These are phyloP conservation scores for Drosophila persimilis DNA, from an alignment of 1,140 invertebrate genomes.

Conservation along the genomic window DNA sequence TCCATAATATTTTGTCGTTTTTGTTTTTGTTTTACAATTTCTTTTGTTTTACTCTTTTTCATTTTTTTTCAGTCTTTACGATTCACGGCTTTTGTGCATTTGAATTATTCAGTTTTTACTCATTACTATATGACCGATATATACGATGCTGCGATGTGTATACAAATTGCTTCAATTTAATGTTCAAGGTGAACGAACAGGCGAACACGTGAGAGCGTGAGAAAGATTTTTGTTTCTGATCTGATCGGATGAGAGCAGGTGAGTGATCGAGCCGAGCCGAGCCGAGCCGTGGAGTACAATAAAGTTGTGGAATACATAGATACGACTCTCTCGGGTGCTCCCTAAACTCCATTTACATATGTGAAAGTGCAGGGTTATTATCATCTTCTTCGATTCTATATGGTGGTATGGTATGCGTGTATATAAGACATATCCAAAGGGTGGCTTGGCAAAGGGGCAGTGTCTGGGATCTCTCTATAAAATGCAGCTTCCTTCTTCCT, in stretches of 20 bases:
- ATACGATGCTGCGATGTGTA: conserved; percentile 41
- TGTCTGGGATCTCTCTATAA: conserved; percentile 31
- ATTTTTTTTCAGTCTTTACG: conserved; percentile 80
- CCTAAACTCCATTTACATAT: conserved; percentile 22
- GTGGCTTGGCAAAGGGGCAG: conserved; percentile 33
- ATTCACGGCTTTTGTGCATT: conserved; percentile 82
- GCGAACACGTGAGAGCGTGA: conserved; percentile 45
- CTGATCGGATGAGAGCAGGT: conserved; percentile 38
- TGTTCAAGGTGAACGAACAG: conserved; percentile 52
- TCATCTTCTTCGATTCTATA: conserved; percentile 42
- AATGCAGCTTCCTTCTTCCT: conserved; percentile 4
- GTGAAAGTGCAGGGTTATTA: conserved; percentile 51
- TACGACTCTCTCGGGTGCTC: conserved; percentile 4
- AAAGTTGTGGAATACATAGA: conserved; percentile 1
- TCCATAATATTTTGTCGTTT: conserved; percentile 36
- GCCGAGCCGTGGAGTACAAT: no score
- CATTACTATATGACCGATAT: conserved; percentile 58
- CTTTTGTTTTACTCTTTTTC: conserved; percentile 34
- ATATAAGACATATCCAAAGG: conserved; percentile 36
- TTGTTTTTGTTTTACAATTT: conserved; percentile 29
- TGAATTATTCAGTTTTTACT: conserved; percentile 62
- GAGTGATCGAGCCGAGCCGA: neutral
- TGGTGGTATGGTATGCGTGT: conserved; percentile 5
- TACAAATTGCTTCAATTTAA: conserved; percentile 46
- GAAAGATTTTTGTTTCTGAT: conserved; percentile 32